phyloP scores from a whole-genome alignment of 2,888 invertebrate genomes.

The Himalopsyche tibetana region DNA sequence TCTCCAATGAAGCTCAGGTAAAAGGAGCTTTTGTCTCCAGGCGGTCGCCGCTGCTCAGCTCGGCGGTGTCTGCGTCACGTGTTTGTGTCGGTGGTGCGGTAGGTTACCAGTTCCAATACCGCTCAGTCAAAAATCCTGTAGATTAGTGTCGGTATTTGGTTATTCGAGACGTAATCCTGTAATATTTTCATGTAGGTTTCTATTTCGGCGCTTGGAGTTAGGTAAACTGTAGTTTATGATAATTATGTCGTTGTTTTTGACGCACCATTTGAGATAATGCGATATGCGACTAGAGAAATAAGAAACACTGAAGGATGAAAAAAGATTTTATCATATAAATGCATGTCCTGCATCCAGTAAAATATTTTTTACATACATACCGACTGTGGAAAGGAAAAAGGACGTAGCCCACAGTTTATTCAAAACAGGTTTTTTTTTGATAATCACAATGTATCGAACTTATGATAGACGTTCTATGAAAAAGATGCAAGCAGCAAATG shows the following conservation, averaged over 20 bases:
- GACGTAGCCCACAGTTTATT: too few species aligned
- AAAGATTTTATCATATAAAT: too few species aligned
- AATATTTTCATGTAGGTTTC: slow-evolving; percentile 31
- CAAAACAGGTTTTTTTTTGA: too few species aligned
- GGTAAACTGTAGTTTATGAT: neutral
- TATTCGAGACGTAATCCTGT: slow-evolving; percentile 19
- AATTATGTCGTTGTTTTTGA: slow-evolving; percentile 19
- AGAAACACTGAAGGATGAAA: too few species aligned
- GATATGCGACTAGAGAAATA: too few species aligned
- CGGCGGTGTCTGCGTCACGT: slow-evolving; percentile 11
- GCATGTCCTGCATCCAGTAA: too few species aligned
- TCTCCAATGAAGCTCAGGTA: neutral
- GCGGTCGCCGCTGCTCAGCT: slow-evolving; percentile 6
- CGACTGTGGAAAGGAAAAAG: too few species aligned
- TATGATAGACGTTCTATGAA: too few species aligned
- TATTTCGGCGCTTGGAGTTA: neutral
- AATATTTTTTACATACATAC: too few species aligned
- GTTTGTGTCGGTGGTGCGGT: neutral
- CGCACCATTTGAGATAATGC: neutral
- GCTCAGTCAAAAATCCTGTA: neutral
- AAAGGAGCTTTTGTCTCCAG: slow-evolving; percentile 27
- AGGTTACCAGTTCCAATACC: neutral
- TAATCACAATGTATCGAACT: too few species aligned
- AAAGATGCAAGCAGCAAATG: too few species aligned
- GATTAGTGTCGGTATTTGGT: neutral